phyloP scores from a whole-genome alignment of 2,888 invertebrate species.

The Diarsia brunnea region DNA sequence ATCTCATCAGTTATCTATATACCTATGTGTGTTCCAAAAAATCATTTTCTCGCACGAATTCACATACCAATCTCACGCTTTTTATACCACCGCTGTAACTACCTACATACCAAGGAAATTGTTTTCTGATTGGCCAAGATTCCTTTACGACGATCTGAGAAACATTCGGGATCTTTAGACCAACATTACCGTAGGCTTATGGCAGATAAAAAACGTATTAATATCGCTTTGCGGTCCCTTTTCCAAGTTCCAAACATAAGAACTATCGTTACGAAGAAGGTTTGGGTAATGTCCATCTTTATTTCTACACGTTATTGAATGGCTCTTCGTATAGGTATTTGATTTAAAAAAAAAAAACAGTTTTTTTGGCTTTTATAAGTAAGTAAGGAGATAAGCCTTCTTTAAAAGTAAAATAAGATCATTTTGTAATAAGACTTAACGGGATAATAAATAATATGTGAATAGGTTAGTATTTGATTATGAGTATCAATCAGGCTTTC shows the following conservation, averaged over 20 bases:
- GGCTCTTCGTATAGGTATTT: background rate
- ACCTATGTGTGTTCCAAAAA: background rate
- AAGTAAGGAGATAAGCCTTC: background rate
- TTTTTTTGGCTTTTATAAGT: background rate
- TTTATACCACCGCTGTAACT: conserved; percentile 30
- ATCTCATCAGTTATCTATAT: background rate
- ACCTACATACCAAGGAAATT: conserved; percentile 65
- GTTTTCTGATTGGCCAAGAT: conserved; percentile 73
- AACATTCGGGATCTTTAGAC: conserved; percentile 58
- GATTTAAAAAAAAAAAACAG: background rate
- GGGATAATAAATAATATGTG: background rate
- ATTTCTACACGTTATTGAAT: conserved; percentile 36
- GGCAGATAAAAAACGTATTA: conserved; percentile 61
- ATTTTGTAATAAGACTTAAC: background rate
- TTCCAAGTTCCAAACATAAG: conserved; percentile 35
- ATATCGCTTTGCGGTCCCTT: conserved; percentile 50
- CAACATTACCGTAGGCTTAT: conserved; percentile 59
- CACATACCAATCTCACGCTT: conserved; percentile 43
- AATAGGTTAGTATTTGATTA: background rate
- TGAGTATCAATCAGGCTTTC: background rate
- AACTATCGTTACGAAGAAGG: conserved; percentile 47
- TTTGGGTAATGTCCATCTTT: conserved; percentile 35
- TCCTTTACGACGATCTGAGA: conserved; percentile 59
- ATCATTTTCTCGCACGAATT: conserved; percentile 26
- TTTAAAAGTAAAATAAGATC: background rate